Evolutionary conservation across 2,113 vertebrate genomes (phyloP).

Genomic region (Falco punctatus): DNA sequence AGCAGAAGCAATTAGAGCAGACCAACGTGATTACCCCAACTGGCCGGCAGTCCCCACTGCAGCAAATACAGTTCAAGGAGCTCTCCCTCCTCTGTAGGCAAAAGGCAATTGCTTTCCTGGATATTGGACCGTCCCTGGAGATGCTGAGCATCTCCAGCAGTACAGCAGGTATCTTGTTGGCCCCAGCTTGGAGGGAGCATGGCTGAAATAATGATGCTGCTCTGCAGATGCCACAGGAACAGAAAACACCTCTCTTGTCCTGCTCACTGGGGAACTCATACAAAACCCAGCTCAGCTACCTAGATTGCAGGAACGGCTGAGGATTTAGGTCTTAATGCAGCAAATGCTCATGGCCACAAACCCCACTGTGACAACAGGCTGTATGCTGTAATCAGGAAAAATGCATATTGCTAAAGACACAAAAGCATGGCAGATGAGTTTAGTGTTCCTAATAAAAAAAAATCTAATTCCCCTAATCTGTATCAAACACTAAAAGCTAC

Average conservation of each 20-base stretch:
- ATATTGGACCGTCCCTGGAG: not conserved
- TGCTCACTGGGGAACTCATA: not conserved
- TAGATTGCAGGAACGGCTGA: not conserved
- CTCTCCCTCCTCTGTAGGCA: not conserved
- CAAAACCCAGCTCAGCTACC: not conserved
- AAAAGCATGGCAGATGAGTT: not conserved
- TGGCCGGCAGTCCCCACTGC: not conserved
- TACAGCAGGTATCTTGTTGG: not conserved
- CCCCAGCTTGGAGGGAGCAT: not conserved
- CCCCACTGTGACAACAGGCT: not conserved
- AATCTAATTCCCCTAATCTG: slow-evolving; percentile 69
- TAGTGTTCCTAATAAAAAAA: slow-evolving; percentile 45
- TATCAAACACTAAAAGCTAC: slow-evolving; percentile 59
- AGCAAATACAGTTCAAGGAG: not conserved
- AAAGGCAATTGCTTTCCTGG: not conserved
- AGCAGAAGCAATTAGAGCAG: not conserved
- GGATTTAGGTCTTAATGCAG: not conserved
- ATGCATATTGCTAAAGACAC: not conserved
- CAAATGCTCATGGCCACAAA: not conserved
- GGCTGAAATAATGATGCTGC: not conserved
- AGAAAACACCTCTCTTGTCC: not conserved
- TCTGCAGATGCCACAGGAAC: not conserved
- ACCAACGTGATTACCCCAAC: not conserved
- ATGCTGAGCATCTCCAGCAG: not conserved
- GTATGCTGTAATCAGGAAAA: not conserved